Evolutionary conservation across 2,797 vertebrate genomes (phyloP), one percentile per base, ranked within the genome.

Genomic region (Artibeus jamaicensis): DNA sequence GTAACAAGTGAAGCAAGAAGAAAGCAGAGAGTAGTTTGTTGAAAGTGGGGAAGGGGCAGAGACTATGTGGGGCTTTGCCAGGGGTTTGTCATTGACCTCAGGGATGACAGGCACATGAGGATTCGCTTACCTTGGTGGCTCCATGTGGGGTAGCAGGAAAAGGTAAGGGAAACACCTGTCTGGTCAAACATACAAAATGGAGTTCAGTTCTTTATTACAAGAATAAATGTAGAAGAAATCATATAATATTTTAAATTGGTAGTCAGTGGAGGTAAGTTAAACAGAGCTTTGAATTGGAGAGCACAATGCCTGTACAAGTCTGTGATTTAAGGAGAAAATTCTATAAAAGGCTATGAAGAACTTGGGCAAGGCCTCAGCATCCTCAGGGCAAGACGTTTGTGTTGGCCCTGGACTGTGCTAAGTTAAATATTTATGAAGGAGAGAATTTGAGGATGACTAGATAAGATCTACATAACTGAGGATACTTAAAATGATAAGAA

Each of bases 141-240:
- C 44, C 79, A 18, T 3, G 3, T 34, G 15, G 19, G 4, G n/a
- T 37, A 68, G 48, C 9, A 37, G 15, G 10, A 39, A 86, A 76
- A 3, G 59, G 34, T 2, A 5, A 67, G 32, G n/a, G 22, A 48
- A 24, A 37, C 37, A 32, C 1, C 14, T 34, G 1, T 67, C 14
- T 44, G 46, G 29, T 55, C 19, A 62, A 70, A 22, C 22, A 59
- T 24, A 26, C 81, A 74, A 57, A 89, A 24, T 77, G 3, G 6
- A 50, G 9, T 29, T 37, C 32, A 24, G 7, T 6, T 79, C 1
- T 68, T 50, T 29, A 15, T 82, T 91, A 15, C 2, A 37, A 59
- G 39, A 85, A 82, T 39, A 86, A 62, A 32, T 39, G 6, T 67
- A n/a, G 53, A 89, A 50, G 42, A 78, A 77, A 89, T 39, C 6